Evolutionary conservation across 2,888 invertebrate species (phyloP).

Genomic region (Acronicta alni): DNA sequence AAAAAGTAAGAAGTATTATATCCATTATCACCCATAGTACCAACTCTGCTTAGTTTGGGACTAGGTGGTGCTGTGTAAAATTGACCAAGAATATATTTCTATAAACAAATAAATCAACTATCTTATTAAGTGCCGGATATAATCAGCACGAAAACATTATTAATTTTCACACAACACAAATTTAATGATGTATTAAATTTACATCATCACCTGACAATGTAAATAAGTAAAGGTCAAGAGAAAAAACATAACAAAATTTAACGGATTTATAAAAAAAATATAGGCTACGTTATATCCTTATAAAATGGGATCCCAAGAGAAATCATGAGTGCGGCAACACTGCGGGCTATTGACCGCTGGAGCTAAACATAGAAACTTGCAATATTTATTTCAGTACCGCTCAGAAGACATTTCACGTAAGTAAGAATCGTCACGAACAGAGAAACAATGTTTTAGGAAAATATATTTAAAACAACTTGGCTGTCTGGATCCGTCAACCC

Average conservation of each 20-base stretch:
- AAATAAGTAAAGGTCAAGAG: not conserved
- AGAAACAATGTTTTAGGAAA: not conserved
- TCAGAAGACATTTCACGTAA: conserved; percentile 35
- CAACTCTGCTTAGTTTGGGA: no score
- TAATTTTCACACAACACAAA: no score
- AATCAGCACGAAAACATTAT: no score
- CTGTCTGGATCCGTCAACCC: no score
- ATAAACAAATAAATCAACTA: conserved; percentile 11
- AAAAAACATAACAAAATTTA: not conserved
- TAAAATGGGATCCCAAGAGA: conserved; percentile 26
- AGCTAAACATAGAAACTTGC: conserved; percentile 52
- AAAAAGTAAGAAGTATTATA: no score
- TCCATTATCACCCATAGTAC: no score
- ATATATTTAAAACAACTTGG: not conserved
- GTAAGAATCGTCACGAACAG: conserved; percentile 4
- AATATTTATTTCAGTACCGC: conserved; percentile 50
- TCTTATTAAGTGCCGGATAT: not conserved
- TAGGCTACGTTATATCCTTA: conserved; percentile 9
- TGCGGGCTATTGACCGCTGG: conserved; percentile 51
- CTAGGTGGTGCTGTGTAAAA: no score
- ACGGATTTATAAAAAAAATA: not conserved
- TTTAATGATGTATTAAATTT: no score
- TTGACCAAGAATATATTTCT: no score
- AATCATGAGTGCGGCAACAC: conserved; percentile 30
- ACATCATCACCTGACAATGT: no score